A percentile compares a stretch with the other conserved stretches of the same genome.
phyloP scores from a whole-genome alignment of 2,888 invertebrate genomes.

The Drymonia ruficornis region DNA sequence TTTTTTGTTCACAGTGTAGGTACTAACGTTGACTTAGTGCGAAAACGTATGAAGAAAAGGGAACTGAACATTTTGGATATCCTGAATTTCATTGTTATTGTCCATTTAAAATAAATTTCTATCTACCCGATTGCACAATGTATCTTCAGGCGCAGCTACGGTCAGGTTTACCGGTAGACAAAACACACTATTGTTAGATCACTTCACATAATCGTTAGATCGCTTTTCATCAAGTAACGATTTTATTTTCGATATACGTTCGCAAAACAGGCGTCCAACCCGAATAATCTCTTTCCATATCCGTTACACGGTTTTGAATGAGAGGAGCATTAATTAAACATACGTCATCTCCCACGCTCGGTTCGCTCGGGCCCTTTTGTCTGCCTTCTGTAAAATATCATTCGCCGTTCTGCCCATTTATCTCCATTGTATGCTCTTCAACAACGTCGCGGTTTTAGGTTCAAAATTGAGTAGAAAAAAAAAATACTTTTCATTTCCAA shows the following conservation, averaged over 20 bases:
- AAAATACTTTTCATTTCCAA: too few species aligned
- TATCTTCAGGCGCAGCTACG: not conserved
- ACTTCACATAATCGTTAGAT: not conserved
- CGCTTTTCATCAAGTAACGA: constrained; percentile 6
- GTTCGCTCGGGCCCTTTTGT: constrained; percentile 42
- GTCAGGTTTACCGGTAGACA: too few species aligned
- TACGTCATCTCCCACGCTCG: constrained; percentile 61
- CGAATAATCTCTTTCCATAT: constrained; percentile 52
- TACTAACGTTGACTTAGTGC: too few species aligned
- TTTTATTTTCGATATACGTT: constrained; percentile 24
- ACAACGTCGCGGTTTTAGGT: constrained; percentile 16
- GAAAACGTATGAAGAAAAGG: too few species aligned
- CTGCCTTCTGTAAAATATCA: constrained; percentile 50
- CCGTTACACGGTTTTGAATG: constrained; percentile 46
- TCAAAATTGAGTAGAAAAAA: constrained; percentile 1
- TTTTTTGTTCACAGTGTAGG: too few species aligned
- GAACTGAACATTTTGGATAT: too few species aligned
- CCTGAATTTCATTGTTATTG: too few species aligned
- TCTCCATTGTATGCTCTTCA: constrained; percentile 31
- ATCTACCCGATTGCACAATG: too few species aligned
- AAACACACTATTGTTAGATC: too few species aligned
- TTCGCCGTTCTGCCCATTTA: constrained; percentile 40
- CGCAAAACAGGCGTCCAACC: constrained; percentile 41
- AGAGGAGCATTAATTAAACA: constrained; percentile 62
- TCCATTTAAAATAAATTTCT: too few species aligned